phyloP scores from a whole-genome alignment of 2,888 invertebrate species.

The Boloria selene region DNA sequence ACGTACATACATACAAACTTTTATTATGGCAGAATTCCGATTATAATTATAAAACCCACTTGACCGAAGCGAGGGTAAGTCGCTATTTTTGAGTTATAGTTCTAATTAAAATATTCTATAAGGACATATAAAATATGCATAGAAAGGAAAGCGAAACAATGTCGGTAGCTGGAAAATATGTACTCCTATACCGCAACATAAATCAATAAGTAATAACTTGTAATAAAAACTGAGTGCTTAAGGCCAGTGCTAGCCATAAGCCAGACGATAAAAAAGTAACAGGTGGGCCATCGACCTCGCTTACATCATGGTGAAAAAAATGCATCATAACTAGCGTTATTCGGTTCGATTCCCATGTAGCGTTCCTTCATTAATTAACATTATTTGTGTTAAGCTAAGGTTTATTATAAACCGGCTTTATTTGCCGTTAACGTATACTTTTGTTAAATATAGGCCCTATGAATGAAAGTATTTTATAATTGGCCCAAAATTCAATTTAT shows the following conservation, averaged over 20 bases:
- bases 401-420: too few species aligned
- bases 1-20: too few species aligned
- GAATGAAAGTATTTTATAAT: too few species aligned
- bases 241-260: constrained; percentile 59
- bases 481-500: too few species aligned
- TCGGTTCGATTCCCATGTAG: constrained; percentile 36
- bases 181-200: constrained; percentile 46
- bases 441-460: too few species aligned
- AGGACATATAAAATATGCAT: background rate
- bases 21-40: too few species aligned
- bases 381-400: background rate
- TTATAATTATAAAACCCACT: too few species aligned
- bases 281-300: constrained; percentile 59
- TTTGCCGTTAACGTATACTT: too few species aligned
- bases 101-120: too few species aligned
- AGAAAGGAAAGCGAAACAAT: constrained; percentile 19
- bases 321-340: constrained; percentile 35
- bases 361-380: background rate
- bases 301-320: constrained; percentile 70
- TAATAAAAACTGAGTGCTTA: constrained; percentile 64
- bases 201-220: constrained; percentile 62
- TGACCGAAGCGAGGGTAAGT: too few species aligned
- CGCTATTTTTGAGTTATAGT: too few species aligned
- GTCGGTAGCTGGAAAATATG: constrained; percentile 21
- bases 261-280: constrained; percentile 55